Conservation (phyloP, 2,797 vertebrate species). For the Molossus alvarezi region DNA sequence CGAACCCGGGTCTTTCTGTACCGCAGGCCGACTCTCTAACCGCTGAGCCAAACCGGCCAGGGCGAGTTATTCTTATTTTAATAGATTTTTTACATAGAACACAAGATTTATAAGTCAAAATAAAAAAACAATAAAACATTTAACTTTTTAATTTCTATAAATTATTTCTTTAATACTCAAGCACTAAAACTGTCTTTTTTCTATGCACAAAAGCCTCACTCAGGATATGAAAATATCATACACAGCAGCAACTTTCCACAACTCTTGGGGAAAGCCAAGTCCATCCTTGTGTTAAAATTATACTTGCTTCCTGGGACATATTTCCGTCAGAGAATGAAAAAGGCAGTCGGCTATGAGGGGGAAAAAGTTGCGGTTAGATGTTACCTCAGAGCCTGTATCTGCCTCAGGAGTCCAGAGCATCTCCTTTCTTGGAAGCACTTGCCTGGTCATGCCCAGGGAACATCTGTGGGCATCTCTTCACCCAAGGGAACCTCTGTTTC, state of each 20-base stretch:
- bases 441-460: not conserved
- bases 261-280: slow-evolving; percentile 47
- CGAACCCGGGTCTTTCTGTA: too few species aligned
- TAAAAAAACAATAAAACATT: slow-evolving; percentile 69
- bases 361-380: not conserved
- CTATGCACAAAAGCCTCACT: slow-evolving; percentile 12
- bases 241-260: not conserved
- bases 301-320: not conserved
- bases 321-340: not conserved
- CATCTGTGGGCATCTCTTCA: not conserved
- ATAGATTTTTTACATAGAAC: slow-evolving; percentile 27
- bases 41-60: too few species aligned
- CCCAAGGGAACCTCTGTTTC: too few species aligned
- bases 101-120: slow-evolving; percentile 68
- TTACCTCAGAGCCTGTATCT: not conserved
- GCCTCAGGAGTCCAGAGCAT: not conserved
- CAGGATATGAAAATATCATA: not conserved
- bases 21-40: too few species aligned
- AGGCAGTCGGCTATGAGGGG: not conserved
- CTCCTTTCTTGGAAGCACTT: not conserved
- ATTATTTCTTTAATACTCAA: slow-evolving; percentile 66
- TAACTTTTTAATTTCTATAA: slow-evolving; percentile 51
- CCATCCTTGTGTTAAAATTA: not conserved
- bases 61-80: slow-evolving; percentile 76
- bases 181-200: slow-evolving; percentile 9